Conservation (phyloP, 2,797 vertebrate genomes). For the Propithecus deckenii region DNA sequence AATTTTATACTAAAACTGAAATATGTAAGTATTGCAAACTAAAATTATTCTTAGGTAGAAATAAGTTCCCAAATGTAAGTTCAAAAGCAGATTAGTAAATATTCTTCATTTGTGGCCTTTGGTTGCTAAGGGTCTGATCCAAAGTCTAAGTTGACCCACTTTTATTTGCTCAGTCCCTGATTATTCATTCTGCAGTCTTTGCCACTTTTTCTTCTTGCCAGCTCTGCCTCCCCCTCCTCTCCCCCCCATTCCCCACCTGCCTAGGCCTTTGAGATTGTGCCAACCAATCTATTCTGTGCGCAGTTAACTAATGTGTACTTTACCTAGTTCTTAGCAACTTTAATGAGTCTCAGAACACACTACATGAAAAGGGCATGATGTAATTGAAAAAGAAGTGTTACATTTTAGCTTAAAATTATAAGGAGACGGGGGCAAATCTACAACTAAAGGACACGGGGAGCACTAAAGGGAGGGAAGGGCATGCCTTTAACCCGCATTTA, state of each 20-base stretch:
- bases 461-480: too few relatives aligned
- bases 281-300: not conserved
- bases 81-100: not conserved
- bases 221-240: not conserved
- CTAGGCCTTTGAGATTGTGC: not conserved
- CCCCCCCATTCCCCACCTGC: not conserved
- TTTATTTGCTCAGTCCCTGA: not conserved
- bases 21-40: not conserved
- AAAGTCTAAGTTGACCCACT: not conserved
- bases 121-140: not conserved
- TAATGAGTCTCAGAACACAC: not conserved
- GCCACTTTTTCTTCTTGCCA: not conserved
- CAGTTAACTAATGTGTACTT: not conserved
- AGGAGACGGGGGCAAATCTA: not conserved
- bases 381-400: not conserved
- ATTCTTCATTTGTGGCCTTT: not conserved
- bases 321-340: not conserved
- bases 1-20: not conserved
- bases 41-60: not conserved
- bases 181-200: not conserved
- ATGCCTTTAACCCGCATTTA: too few relatives aligned
- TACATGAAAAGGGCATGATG: not conserved
- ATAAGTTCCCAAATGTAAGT: not conserved
- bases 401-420: constrained; percentile 36
- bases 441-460: too few relatives aligned